Conservation (phyloP, 2,113 vertebrate genomes). For the Prolemur simus region DNA sequence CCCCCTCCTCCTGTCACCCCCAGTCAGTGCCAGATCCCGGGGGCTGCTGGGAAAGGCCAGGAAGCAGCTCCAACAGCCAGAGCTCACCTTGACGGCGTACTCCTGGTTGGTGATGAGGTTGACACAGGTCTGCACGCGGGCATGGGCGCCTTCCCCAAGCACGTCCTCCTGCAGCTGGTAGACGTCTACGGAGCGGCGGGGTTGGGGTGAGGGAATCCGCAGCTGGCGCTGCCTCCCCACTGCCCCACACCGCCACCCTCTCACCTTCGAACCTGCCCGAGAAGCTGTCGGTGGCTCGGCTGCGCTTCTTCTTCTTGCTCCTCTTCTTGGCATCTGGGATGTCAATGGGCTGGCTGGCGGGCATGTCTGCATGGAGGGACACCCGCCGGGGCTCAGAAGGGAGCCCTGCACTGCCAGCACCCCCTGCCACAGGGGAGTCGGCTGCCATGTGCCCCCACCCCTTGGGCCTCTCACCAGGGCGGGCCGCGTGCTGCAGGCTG, state of each 20-base stretch:
- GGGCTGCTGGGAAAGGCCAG: background rate
- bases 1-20: background rate
- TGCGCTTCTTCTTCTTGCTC: slow-evolving; percentile 98
- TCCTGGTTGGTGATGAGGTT: slow-evolving; percentile 98
- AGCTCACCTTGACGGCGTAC: slow-evolving; percentile 95
- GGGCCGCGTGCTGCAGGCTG: slow-evolving; percentile 91
- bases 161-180: slow-evolving; percentile 97
- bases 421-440: rapidly evolving
- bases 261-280: slow-evolving; percentile 96
- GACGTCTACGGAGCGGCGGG: slow-evolving; percentile 87
- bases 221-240: rapidly evolving
- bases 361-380: slow-evolving; percentile 87
- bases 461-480: slow-evolving; percentile 86
- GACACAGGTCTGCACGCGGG: slow-evolving; percentile 95
- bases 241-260: rapidly evolving
- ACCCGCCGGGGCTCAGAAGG: rapidly evolving
- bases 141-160: slow-evolving; percentile 96
- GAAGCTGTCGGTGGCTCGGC: slow-evolving; percentile 98
- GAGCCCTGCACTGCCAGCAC: background rate
- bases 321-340: slow-evolving; percentile 98
- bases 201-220: background rate
- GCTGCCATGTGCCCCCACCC: background rate
- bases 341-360: slow-evolving; percentile 95
- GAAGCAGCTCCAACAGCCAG: too few species aligned
- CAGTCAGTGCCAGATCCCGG: rapidly evolving